Percentiles rank a stretch among this genome's conserved stretches.
phyloP scores from a whole-genome alignment of 2,113 vertebrate species.

The Phaethornis superciliosus region DNA sequence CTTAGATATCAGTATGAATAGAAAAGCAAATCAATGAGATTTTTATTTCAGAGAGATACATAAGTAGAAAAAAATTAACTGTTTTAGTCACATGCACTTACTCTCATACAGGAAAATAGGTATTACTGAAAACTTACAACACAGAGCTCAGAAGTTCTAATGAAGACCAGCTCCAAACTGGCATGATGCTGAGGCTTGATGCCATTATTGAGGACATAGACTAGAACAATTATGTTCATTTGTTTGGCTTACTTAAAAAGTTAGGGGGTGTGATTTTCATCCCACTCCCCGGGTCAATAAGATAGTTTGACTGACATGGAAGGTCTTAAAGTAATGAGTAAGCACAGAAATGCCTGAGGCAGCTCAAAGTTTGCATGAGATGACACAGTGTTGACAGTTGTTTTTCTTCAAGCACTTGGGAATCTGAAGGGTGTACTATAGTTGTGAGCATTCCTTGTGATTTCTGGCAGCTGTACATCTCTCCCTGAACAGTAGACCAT shows the following conservation, averaged over 20 bases:
- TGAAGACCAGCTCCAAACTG: background rate
- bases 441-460: background rate
- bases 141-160: background rate
- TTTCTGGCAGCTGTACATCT: background rate
- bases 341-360: background rate
- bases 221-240: background rate
- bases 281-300: background rate
- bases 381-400: background rate
- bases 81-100: background rate
- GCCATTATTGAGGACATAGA: background rate
- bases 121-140: background rate
- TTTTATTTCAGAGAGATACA: background rate
- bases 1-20: background rate
- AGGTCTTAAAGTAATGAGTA: background rate
- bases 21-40: background rate
- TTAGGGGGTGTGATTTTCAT: background rate
- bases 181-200: background rate
- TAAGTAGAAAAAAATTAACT: background rate
- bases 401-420: background rate
- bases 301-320: background rate
- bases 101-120: background rate
- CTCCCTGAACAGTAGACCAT: background rate
- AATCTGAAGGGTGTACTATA: background rate
- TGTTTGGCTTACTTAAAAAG: background rate
- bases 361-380: background rate